phyloP scores from a whole-genome alignment of 2,113 vertebrate genomes.

The Labeo rohita region DNA sequence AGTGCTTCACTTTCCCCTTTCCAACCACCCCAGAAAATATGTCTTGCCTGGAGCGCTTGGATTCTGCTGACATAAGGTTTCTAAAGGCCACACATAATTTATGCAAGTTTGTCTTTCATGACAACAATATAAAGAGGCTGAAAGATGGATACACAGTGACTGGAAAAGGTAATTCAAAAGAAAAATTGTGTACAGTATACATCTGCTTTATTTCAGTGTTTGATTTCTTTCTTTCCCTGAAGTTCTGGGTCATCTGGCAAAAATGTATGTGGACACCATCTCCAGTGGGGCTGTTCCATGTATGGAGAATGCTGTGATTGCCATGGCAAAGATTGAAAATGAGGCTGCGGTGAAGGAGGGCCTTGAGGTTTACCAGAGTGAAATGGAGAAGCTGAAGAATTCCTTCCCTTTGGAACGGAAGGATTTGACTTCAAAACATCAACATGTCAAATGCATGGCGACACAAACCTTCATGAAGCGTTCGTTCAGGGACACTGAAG shows the following conservation, averaged over 20 bases:
- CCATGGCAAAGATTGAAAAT: constrained; percentile 68
- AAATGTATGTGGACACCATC: constrained; percentile 43
- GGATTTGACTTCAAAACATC: constrained; percentile 62
- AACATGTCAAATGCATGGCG: constrained; percentile 21
- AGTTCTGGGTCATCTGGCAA: no score
- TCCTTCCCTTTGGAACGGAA: constrained; percentile 55
- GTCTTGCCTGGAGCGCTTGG: no score
- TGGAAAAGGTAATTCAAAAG: constrained; percentile 31
- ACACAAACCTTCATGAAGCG: background rate
- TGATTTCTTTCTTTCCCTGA: background rate
- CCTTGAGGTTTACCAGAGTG: constrained; percentile 48
- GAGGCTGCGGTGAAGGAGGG: constrained; percentile 57
- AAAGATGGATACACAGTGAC: constrained; percentile 51
- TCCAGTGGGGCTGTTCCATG: constrained; percentile 59
- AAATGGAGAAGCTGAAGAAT: constrained; percentile 33
- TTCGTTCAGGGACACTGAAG: no score
- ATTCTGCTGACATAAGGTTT: constrained; percentile 36
- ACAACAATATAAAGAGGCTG: constrained; percentile 53
- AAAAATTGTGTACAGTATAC: no score
- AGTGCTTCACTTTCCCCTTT: no score
- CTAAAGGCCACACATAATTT: constrained; percentile 47
- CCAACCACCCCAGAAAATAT: no score
- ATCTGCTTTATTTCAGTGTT: background rate
- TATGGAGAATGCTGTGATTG: constrained; percentile 63
- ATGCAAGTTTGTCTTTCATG: constrained; percentile 51